Conservation (phyloP, 1,140 invertebrate species). For the Mercenaria mercenaria region DNA sequence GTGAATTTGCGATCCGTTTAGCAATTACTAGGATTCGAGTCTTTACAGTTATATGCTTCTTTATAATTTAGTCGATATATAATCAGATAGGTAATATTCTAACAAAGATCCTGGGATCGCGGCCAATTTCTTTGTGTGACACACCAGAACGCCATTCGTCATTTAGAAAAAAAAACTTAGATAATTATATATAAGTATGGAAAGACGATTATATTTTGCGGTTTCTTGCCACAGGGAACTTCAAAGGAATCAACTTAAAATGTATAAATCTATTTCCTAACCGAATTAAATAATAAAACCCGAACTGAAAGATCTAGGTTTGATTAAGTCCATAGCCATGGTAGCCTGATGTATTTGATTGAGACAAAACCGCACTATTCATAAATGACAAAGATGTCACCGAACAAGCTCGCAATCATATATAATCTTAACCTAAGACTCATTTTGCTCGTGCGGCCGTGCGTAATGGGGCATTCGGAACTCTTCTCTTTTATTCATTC, state of each 20-base stretch:
- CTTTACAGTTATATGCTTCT: not conserved
- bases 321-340: not conserved
- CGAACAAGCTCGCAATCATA: not conserved
- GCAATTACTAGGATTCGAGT: too few species aligned
- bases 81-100: not conserved
- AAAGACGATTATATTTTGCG: constrained; percentile 15
- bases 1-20: too few species aligned
- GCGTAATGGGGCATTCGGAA: not conserved
- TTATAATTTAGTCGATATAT: not conserved
- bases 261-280: constrained; percentile 18
- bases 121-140: constrained; percentile 36
- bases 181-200: not conserved
- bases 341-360: not conserved
- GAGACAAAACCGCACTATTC: not conserved
- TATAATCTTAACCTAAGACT: not conserved
- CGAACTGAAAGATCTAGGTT: not conserved
- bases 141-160: not conserved
- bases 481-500: not conserved
- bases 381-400: not conserved
- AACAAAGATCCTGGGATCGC: not conserved
- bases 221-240: constrained; percentile 4
- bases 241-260: constrained; percentile 24
- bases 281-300: not conserved
- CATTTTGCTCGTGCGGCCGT: not conserved
- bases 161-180: not conserved